Percentiles rank a stretch among this genome's conserved stretches.
These are phyloP conservation scores for Erythrocercus mccallii DNA, from an alignment of 2,113 vertebrate species.

Conservation along the genomic window DNA sequence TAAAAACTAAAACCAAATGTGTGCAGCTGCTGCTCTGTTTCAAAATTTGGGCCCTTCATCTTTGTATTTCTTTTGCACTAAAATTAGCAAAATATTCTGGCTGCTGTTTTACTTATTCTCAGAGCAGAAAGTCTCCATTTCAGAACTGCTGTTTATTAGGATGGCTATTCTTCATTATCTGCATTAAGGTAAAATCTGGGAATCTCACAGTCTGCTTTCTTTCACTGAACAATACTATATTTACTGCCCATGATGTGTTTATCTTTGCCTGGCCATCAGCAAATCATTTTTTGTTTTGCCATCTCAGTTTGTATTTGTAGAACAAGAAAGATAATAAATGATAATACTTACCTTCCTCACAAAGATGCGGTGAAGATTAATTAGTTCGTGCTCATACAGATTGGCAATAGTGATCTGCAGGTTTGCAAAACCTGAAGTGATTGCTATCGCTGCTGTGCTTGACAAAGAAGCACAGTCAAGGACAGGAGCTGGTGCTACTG, in stretches of 20 bases:
- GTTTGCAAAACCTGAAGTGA: conserved; percentile 15
- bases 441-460: not conserved
- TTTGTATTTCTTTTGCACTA: not conserved
- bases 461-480: conserved; percentile 47
- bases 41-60: not conserved
- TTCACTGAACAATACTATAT: not conserved
- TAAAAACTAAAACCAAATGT: conserved; percentile 24
- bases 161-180: not conserved
- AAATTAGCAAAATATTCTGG: conserved; percentile 29
- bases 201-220: not conserved
- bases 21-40: conserved; percentile 12
- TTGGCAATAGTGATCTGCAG: conserved; percentile 18
- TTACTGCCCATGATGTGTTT: not conserved
- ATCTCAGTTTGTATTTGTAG: conserved; percentile 5
- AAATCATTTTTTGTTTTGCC: conserved; percentile 14
- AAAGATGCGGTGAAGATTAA: conserved; percentile 44
- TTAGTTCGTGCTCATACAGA: conserved; percentile 28
- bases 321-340: conserved; percentile 42
- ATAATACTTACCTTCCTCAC: conserved; percentile 8
- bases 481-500: conserved; percentile 30
- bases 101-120: not conserved
- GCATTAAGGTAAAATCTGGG: not conserved
- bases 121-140: not conserved
- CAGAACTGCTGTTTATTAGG: not conserved
- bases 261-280: not conserved